These are phyloP conservation scores for Hafferia zeledoni DNA, from an alignment of 2,797 vertebrate genomes.

Conservation along the genomic window DNA sequence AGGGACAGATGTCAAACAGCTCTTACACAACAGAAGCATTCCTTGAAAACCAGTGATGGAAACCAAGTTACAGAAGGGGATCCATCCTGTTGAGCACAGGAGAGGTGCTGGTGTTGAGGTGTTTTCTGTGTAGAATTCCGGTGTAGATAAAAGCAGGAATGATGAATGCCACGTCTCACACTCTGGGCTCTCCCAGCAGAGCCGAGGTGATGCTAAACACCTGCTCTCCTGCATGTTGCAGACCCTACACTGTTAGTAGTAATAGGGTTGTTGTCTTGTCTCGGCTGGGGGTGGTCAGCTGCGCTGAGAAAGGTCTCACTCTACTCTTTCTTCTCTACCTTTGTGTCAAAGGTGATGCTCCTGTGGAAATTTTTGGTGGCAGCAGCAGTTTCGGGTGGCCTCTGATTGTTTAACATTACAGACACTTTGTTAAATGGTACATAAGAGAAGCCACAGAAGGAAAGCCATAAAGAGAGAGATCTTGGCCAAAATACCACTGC, in stretches of 20 bases:
- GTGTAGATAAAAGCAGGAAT: background rate
- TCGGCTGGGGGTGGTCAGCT: background rate
- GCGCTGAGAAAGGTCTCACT: accelerated
- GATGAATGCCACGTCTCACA: background rate
- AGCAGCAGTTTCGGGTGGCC: background rate
- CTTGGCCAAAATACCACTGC: background rate
- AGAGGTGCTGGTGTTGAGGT: background rate
- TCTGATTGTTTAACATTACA: background rate
- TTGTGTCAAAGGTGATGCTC: background rate
- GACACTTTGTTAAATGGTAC: conserved; percentile 1
- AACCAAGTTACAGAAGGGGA: accelerated
- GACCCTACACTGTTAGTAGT: background rate
- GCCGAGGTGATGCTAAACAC: background rate
- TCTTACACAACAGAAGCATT: background rate
- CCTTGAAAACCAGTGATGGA: accelerated
- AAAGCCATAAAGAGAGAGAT: background rate
- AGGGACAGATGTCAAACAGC: accelerated
- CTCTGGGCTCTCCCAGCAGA: background rate
- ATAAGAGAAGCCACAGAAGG: background rate
- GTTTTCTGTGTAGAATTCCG: background rate
- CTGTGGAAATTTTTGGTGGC: background rate
- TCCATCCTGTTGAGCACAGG: background rate
- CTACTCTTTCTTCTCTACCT: background rate
- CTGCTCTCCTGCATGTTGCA: background rate
- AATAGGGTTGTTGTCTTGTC: background rate